Percentiles rank a stretch among this genome's conserved stretches.
phyloP scores from a whole-genome alignment of 2,113 vertebrate genomes.

The Eonycteris spelaea region DNA sequence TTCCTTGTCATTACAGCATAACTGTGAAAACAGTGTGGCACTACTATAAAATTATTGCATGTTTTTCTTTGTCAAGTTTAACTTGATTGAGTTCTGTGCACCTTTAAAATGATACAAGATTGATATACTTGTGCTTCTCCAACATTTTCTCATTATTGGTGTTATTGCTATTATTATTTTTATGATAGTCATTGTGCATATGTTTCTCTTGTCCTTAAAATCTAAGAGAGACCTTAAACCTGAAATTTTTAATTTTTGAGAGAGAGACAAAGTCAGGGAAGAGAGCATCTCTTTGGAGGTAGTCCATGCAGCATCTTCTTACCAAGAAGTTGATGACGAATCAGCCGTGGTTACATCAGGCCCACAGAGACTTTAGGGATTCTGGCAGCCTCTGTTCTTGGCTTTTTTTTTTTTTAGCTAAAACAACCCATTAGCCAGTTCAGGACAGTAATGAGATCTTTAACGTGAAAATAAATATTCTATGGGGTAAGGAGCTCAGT shows the following conservation, averaged over 20 bases:
- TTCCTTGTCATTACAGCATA: constrained; percentile 8
- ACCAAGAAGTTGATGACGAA: constrained; percentile 35
- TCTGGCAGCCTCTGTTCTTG: background rate
- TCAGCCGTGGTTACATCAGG: constrained; percentile 42
- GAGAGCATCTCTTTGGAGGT: background rate
- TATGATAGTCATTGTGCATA: background rate
- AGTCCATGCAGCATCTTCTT: constrained; percentile 27
- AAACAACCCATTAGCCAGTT: background rate
- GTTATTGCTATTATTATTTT: background rate
- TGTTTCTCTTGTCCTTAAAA: background rate
- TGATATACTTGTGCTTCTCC: background rate
- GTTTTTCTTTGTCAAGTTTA: constrained; percentile 39
- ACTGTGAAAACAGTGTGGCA: constrained; percentile 41
- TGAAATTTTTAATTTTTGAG: background rate
- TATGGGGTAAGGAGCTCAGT: background rate
- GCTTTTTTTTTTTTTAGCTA: background rate
- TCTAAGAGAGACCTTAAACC: background rate
- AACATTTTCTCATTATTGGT: background rate
- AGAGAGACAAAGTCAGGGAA: background rate
- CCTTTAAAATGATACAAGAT: background rate
- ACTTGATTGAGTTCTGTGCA: constrained; percentile 4
- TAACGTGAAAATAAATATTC: constrained; percentile 37
- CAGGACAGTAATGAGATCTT: background rate
- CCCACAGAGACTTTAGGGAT: constrained; percentile 7
- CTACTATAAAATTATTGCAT: background rate